A percentile compares a stretch with the other conserved stretches of the same genome.
Evolutionary conservation across 2,797 vertebrate species (phyloP).

Genomic region (Morelia viridis): DNA sequence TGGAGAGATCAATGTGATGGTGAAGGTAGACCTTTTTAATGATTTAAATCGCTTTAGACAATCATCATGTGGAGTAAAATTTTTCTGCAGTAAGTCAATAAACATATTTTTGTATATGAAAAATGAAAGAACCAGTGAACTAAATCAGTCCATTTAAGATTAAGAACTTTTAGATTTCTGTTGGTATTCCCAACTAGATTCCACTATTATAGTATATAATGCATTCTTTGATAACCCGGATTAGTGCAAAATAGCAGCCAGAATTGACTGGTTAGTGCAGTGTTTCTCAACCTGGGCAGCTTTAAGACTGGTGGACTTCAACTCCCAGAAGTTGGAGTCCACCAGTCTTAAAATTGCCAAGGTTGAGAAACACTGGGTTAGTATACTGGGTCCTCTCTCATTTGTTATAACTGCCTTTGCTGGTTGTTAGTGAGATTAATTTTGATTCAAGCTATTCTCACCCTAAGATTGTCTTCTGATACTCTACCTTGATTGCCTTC

Average conservation of each 20-base stretch:
- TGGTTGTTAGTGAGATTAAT: background rate
- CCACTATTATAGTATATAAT: background rate
- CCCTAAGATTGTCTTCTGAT: background rate
- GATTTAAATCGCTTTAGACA: constrained; percentile 97
- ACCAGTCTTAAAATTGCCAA: no score
- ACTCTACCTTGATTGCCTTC: background rate
- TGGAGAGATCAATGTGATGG: constrained; percentile 94
- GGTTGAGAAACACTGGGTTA: background rate
- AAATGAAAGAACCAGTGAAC: constrained; percentile 13
- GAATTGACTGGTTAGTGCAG: background rate
- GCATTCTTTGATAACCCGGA: background rate
- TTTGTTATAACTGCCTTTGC: background rate
- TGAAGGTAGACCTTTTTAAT: constrained; percentile 99
- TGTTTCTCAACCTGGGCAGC: background rate
- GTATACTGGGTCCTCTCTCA: background rate
- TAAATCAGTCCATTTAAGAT: background rate
- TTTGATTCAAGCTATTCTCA: background rate
- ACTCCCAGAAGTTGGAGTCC: background rate
- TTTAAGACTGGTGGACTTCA: background rate
- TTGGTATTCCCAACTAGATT: background rate
- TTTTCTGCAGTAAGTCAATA: constrained; percentile 94
- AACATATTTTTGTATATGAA: constrained; percentile 15
- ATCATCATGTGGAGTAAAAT: constrained; percentile 97
- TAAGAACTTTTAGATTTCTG: background rate
- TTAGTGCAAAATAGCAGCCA: background rate